These are phyloP conservation scores for Drosophila sulfurigaster DNA, from an alignment of 1,140 invertebrate species.

Conservation along the genomic window DNA sequence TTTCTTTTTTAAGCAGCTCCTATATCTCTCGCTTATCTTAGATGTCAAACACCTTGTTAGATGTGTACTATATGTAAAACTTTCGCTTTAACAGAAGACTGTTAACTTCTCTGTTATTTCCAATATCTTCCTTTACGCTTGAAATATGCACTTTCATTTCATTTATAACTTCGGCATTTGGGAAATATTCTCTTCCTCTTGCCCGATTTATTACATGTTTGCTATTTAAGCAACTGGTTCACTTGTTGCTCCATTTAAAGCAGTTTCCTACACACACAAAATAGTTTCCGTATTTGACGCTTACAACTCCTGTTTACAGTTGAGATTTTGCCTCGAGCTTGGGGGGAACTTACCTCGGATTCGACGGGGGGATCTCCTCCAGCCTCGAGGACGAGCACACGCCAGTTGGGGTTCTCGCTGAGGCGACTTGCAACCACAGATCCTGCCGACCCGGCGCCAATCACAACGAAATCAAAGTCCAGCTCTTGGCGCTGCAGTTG, in stretches of 20 bases:
- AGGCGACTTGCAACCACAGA: slow-evolving; percentile 87
- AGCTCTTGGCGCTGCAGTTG: slow-evolving; percentile 75
- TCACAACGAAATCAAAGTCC: slow-evolving; percentile 84
- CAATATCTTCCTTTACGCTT: too few species aligned
- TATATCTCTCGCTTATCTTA: too few species aligned
- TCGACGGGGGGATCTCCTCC: slow-evolving; percentile 86
- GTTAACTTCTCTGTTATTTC: too few species aligned
- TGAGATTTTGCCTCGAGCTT: not conserved
- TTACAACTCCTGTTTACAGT: not conserved
- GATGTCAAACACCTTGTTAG: too few species aligned
- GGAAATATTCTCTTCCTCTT: not conserved
- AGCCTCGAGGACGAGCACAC: slow-evolving; percentile 88
- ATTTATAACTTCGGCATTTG: not conserved
- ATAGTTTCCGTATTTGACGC: not conserved
- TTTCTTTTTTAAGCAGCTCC: too few species aligned
- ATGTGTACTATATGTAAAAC: too few species aligned
- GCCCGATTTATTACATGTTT: too few species aligned
- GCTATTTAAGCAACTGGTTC: not conserved
- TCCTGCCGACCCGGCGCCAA: slow-evolving; percentile 90
- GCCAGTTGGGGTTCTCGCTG: slow-evolving; percentile 85
- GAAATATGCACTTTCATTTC: too few species aligned
- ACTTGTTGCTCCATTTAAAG: not conserved
- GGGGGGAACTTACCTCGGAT: slow-evolving; percentile 79
- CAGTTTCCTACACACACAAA: not conserved
- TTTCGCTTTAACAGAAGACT: not conserved